Conservation (phyloP, 2,797 vertebrate genomes). For the Fistularia tabacaria region DNA sequence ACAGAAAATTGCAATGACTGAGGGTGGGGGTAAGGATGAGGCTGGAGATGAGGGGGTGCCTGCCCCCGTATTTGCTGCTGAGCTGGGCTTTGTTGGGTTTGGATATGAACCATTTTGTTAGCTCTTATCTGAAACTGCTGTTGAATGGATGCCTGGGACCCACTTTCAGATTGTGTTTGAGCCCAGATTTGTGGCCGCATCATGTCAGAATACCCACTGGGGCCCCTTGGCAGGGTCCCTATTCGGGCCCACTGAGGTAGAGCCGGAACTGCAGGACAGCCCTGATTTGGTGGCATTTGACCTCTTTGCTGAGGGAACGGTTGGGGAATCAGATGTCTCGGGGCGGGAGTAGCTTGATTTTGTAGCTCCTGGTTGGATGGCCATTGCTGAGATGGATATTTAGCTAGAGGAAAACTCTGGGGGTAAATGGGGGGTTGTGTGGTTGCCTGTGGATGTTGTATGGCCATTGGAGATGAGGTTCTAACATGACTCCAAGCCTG, state of each 20-base stretch:
- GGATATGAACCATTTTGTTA: constrained; percentile 31
- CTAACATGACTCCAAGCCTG: constrained; percentile 47
- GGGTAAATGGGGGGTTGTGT: constrained; percentile 40
- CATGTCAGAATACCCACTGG: constrained; percentile 26
- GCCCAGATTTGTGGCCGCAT: constrained; percentile 43
- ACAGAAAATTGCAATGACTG: constrained; percentile 36
- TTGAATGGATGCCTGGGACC: constrained; percentile 34
- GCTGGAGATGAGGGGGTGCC: constrained; percentile 9
- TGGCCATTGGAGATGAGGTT: constrained; percentile 34
- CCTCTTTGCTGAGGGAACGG: constrained; percentile 30
- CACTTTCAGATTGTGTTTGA: constrained; percentile 46
- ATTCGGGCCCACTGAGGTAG: constrained; percentile 44
- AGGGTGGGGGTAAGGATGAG: constrained; percentile 30
- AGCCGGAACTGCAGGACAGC: constrained; percentile 35
- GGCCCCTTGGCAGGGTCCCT: constrained; percentile 20
- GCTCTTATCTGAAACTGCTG: constrained; percentile 32
- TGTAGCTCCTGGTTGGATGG: constrained; percentile 42
- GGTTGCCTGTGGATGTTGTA: constrained; percentile 40
- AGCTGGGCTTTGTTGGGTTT: constrained; percentile 46
- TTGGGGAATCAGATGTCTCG: constrained; percentile 39
- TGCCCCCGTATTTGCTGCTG: constrained; percentile 49
- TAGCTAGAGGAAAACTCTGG: constrained; percentile 41
- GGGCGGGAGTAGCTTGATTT: constrained; percentile 32
- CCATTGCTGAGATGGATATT: constrained; percentile 55
- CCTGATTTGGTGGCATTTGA: constrained; percentile 33